These are phyloP conservation scores for Perithous albicinctus DNA, from an alignment of 2,888 invertebrate species.

Conservation along the genomic window DNA sequence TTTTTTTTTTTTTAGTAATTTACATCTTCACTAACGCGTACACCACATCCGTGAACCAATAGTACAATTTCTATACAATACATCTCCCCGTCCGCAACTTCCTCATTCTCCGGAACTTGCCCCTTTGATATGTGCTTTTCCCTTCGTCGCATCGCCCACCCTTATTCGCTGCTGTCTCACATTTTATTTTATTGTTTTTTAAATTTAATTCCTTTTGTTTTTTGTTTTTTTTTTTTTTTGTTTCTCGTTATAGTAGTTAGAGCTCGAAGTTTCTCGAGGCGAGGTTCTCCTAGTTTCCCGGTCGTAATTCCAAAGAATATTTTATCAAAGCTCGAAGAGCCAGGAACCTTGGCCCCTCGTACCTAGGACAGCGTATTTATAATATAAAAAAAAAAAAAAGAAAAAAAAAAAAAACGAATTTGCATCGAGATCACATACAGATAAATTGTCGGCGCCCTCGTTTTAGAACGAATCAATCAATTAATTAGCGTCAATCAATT, in stretches of 20 bases:
- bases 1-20: slow-evolving; percentile 20
- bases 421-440: neutral
- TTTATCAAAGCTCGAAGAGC: slow-evolving; percentile 47
- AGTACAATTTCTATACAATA: slow-evolving; percentile 45
- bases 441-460: neutral
- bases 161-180: neutral
- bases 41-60: slow-evolving; percentile 41
- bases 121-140: slow-evolving; percentile 69
- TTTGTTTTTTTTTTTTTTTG: neutral
- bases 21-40: slow-evolving; percentile 33
- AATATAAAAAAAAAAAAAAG: no score
- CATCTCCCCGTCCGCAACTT: slow-evolving; percentile 28
- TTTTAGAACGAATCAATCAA: neutral
- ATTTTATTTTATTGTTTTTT: slow-evolving; percentile 22
- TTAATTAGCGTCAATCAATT: neutral
- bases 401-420: neutral
- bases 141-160: slow-evolving; percentile 2
- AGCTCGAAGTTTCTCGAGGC: slow-evolving; percentile 35
- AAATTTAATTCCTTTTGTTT: neutral
- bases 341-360: slow-evolving; percentile 58
- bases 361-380: slow-evolving; percentile 39
- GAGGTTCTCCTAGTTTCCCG: slow-evolving; percentile 14
- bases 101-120: slow-evolving; percentile 44
- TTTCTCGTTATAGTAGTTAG: slow-evolving; percentile 28
- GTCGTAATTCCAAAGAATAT: slow-evolving; percentile 39